Evolutionary conservation across 64 coral and sea anemone species (phyloP), one percentile per base, ranked within the genome.

Genomic region (Montipora foliosa): DNA sequence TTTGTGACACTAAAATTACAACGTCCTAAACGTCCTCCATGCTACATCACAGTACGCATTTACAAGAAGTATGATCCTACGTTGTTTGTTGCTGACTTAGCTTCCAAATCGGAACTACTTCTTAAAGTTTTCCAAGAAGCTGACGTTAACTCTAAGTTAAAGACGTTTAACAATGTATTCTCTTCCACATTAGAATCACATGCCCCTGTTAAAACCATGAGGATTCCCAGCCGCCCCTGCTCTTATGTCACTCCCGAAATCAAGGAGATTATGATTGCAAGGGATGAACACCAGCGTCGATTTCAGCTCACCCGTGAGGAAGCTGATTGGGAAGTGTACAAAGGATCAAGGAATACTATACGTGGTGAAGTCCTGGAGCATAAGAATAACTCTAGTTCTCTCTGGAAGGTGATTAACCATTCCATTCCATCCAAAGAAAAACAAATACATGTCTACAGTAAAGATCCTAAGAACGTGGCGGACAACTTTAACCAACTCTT

Each of bases 1-100:
- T 95, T 72, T 55, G 67, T n/a, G 3, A 17, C 16, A 6, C 44
- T 95, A 12, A 92, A 95, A 4, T 12, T 92, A 8, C 92, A 83
- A 49, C 47, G 15, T 17, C 89, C 94, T 11, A 95, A 92, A 67
- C 48, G 1, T 37, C 37, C 37, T 37, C 37, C 37, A 37, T 37
- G 37, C 37, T 37, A 37, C 37, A 37, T 37, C 37, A 37, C 37
- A 2, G 37, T 2, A 37, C 37, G 37, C 37, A 37, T 37, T 37
- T 37, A 37, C 37, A 91, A 76, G 67, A 75, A 88, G 6, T 91
- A 95, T 49, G 4, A 81, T 19, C 75, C 45, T 9, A 14, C 1
- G 21, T 8, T 20, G 14, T 95, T 95, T 44, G 12, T 48, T 6
- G 4, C 25, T 4, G 93, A 95, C 20, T 46, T 95, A 11, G 93